A percentile compares a stretch with the other conserved stretches of the same genome.
Evolutionary conservation across 2,797 vertebrate genomes (phyloP).

Genomic region (Kryptolebias ocellatus): DNA sequence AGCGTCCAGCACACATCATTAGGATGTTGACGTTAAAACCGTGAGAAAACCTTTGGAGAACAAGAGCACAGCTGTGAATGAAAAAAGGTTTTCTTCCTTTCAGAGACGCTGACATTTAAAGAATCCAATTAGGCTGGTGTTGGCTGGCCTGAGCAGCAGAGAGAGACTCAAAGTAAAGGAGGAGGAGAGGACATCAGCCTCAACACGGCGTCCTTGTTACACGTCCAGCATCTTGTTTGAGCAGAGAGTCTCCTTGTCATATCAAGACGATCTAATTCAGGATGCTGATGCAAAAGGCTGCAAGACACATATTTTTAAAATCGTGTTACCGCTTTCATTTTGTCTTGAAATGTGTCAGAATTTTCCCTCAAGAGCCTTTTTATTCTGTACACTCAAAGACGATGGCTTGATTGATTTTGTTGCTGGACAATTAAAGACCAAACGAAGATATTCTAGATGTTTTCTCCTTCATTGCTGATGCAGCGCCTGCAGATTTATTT

Average conservation of each 20-base stretch:
- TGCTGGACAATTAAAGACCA: not conserved
- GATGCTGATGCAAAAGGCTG: constrained; percentile 20
- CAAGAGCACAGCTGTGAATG: not conserved
- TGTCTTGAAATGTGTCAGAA: not conserved
- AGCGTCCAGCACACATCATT: not conserved
- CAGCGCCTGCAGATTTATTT: no score
- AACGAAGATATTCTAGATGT: not conserved
- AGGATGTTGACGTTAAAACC: constrained; percentile 8
- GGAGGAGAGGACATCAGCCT: constrained; percentile 31
- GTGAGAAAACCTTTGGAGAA: not conserved
- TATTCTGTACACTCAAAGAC: not conserved
- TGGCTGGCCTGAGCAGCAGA: constrained; percentile 38
- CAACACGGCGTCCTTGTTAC: constrained; percentile 32
- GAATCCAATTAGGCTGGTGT: constrained; percentile 43
- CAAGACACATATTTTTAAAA: not conserved
- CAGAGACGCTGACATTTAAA: constrained; percentile 56
- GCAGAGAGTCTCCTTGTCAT: no score
- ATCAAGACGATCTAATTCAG: no score
- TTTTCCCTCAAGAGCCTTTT: not conserved
- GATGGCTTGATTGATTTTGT: not conserved
- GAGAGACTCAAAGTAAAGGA: constrained; percentile 16
- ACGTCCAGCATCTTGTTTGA: constrained; percentile 1
- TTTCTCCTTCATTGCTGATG: not conserved
- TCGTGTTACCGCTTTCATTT: not conserved
- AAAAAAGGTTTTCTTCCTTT: constrained; percentile 8